Evolutionary conservation across 2,888 invertebrate genomes (phyloP).

Genomic region (Trachelus tabidus): DNA sequence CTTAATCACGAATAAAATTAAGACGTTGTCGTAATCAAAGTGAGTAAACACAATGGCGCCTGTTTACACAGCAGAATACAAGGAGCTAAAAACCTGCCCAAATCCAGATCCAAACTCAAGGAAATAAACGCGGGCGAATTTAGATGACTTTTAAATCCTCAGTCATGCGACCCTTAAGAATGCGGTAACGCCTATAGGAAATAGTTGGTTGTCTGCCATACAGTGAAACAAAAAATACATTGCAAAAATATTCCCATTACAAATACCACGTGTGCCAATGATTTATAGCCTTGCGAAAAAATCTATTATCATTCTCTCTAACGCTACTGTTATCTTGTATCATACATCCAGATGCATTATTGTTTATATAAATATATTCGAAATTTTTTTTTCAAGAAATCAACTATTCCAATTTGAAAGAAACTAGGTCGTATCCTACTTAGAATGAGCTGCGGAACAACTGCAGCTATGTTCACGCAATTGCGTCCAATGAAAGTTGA

Average conservation of each 20-base stretch:
- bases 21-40: background rate
- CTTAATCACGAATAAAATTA: background rate
- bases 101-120: background rate
- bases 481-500: slow-evolving; percentile 61
- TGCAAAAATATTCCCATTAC: background rate
- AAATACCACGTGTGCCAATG: background rate
- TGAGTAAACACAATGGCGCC: background rate
- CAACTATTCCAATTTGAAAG: background rate
- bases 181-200: slow-evolving; percentile 31
- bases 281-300: background rate
- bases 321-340: background rate
- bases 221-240: slow-evolving; percentile 3
- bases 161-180: slow-evolving; percentile 16
- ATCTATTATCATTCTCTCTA: background rate
- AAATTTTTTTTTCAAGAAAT: background rate
- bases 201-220: slow-evolving; percentile 37
- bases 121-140: background rate
- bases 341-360: background rate
- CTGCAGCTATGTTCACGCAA: slow-evolving; percentile 42
- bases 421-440: slow-evolving; percentile 51
- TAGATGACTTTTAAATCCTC: background rate
- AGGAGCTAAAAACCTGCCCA: background rate
- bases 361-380: background rate
- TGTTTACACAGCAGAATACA: background rate
- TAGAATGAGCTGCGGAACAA: slow-evolving; percentile 43